Evolutionary conservation across 2,113 vertebrate species (phyloP).

Genomic region (Urocynchramus pylzowi): DNA sequence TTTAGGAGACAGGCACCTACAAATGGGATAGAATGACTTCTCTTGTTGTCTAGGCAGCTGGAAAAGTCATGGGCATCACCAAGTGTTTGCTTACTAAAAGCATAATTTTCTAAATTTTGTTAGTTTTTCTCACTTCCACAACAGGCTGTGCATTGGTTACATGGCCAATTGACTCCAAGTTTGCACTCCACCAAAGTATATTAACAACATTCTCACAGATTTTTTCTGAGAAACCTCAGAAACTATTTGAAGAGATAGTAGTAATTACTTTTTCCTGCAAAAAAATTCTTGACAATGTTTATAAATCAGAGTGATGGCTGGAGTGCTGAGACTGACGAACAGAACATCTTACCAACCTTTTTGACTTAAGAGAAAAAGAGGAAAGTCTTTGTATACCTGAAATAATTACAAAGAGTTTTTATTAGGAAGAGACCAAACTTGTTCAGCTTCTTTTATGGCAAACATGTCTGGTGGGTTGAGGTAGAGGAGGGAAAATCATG

Average conservation of each 20-base stretch:
- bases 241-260: neutral
- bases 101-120: neutral
- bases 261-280: neutral
- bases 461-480: constrained; percentile 24
- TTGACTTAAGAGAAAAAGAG: constrained; percentile 41
- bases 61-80: neutral
- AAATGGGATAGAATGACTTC: neutral
- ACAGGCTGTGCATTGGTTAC: neutral
- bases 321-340: neutral
- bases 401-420: constrained; percentile 58
- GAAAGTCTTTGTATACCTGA: constrained; percentile 40
- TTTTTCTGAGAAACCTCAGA: neutral
- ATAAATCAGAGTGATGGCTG: neutral
- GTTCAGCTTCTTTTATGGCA: constrained; percentile 62
- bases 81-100: neutral
- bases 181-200: neutral
- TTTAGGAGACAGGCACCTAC: neutral
- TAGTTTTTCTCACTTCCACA: neutral
- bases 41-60: neutral
- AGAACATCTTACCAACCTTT: constrained; percentile 27
- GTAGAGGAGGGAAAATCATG: neutral
- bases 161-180: neutral
- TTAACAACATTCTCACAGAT: neutral
- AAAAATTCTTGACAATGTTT: neutral
- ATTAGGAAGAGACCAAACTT: constrained; percentile 59